A percentile compares a stretch with the other conserved stretches of the same genome.
Evolutionary conservation across 2,797 vertebrate species (phyloP).

Genomic region (Craterocephalus amniculus): DNA sequence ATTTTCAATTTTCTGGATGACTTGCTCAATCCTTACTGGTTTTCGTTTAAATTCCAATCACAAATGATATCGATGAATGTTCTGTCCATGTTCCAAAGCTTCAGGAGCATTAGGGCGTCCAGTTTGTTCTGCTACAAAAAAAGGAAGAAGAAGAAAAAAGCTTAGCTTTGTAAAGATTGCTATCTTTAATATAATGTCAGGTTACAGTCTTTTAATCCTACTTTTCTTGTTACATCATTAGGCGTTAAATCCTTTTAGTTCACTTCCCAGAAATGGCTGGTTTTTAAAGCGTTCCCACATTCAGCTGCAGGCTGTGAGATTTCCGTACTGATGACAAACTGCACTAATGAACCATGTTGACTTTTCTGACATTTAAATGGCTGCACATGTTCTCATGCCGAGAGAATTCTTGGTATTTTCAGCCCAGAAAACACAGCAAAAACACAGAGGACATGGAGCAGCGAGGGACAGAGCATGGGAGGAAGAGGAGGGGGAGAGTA

Average conservation of each 20-base stretch:
- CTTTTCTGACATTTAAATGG: slow-evolving; percentile 56
- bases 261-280: slow-evolving; percentile 8
- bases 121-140: neutral
- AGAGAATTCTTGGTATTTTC: slow-evolving; percentile 42
- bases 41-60: neutral
- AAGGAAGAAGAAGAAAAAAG: neutral
- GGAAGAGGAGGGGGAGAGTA: slow-evolving; percentile 43
- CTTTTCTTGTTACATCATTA: neutral
- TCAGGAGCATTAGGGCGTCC: neutral
- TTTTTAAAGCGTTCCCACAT: slow-evolving; percentile 51
- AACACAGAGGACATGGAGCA: slow-evolving; percentile 32
- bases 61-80: neutral
- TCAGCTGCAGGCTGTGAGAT: slow-evolving; percentile 20
- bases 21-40: neutral
- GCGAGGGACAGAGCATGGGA: slow-evolving; percentile 27
- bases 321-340: slow-evolving; percentile 38
- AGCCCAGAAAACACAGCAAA: slow-evolving; percentile 53
- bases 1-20: too few relatives aligned
- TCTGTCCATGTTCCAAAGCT: neutral
- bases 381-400: slow-evolving; percentile 47
- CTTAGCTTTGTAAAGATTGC: neutral
- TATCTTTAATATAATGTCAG: slow-evolving; percentile 3
- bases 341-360: slow-evolving; percentile 36
- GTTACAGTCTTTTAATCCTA: slow-evolving; percentile 6
- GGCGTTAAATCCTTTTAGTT: slow-evolving; percentile 22